phyloP scores from a whole-genome alignment of 2,888 invertebrate genomes.

The Patella depressa region DNA sequence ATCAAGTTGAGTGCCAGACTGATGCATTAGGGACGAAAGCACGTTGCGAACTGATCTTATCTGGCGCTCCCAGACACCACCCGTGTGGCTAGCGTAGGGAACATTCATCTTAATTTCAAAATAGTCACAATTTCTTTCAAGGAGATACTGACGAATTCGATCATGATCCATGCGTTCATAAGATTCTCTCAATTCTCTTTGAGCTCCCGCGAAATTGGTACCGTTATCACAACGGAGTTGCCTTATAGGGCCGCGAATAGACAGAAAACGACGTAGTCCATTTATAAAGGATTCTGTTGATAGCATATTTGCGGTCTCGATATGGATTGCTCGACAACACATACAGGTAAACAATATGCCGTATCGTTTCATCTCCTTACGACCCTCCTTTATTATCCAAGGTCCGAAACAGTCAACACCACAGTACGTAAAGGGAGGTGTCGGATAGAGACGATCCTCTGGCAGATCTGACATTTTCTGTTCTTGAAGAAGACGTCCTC shows the following conservation, averaged over 20 bases:
- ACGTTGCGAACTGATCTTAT: slow-evolving; percentile 42
- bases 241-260: slow-evolving; percentile 39
- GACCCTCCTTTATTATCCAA: slow-evolving; percentile 46
- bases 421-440: slow-evolving; percentile 61
- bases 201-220: background rate
- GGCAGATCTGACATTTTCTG: slow-evolving; percentile 62
- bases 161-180: slow-evolving; percentile 32
- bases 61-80: slow-evolving; percentile 51
- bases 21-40: slow-evolving; percentile 28
- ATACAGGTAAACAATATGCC: slow-evolving; percentile 62
- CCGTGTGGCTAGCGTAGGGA: slow-evolving; percentile 47
- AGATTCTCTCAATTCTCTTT: background rate
- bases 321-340: slow-evolving; percentile 55
- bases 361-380: slow-evolving; percentile 53
- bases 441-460: slow-evolving; percentile 47
- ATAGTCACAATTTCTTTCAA: slow-evolving; percentile 27
- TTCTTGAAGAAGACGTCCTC: slow-evolving; percentile 26
- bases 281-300: slow-evolving; percentile 44
- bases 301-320: slow-evolving; percentile 45
- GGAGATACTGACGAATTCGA: slow-evolving; percentile 22
- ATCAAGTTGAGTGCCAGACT: slow-evolving; percentile 26
- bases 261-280: background rate
- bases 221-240: slow-evolving; percentile 32
- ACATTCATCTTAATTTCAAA: slow-evolving; percentile 41
- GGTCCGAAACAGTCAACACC: slow-evolving; percentile 33